Conservation (phyloP, 2,113 vertebrate genomes). For the Xiphias gladius region DNA sequence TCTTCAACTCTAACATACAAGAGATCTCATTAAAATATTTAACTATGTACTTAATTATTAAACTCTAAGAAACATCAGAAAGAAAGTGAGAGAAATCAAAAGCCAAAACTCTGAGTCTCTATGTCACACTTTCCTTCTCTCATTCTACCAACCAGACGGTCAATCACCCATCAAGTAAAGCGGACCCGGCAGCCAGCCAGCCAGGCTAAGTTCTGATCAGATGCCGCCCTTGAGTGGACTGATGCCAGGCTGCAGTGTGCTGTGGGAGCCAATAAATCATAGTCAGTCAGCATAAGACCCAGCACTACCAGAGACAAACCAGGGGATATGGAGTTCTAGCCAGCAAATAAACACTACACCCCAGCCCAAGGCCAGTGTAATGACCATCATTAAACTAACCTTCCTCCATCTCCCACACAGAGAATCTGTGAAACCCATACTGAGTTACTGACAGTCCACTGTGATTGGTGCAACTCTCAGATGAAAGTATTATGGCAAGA, state of each 20-base stretch:
- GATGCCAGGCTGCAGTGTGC: constrained; percentile 67
- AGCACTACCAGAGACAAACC: constrained; percentile 66
- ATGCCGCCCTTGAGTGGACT: constrained; percentile 61
- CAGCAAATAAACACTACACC: constrained; percentile 80
- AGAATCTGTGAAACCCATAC: constrained; percentile 54
- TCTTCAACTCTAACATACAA: constrained; percentile 28
- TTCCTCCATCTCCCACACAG: constrained; percentile 66
- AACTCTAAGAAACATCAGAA: not conserved
- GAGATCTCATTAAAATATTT: constrained; percentile 41
- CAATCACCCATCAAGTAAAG: constrained; percentile 35
- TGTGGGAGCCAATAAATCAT: constrained; percentile 77
- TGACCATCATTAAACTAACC: constrained; percentile 77
- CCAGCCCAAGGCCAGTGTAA: constrained; percentile 74
- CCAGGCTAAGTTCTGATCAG: constrained; percentile 58
- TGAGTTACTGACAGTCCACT: constrained; percentile 45
- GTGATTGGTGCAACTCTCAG: constrained; percentile 15
- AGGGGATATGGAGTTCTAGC: constrained; percentile 69
- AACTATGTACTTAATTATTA: not conserved
- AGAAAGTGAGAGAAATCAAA: not conserved
- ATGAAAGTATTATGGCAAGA: constrained; percentile 21
- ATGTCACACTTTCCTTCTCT: constrained; percentile 26
- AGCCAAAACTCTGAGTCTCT: not conserved
- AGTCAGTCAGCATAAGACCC: constrained; percentile 70
- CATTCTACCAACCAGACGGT: constrained; percentile 40
- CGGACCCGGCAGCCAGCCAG: constrained; percentile 15